Evolutionary conservation across 2,113 vertebrate genomes (phyloP), one percentile per base, ranked within the genome.

Genomic region (Mesitornis unicolor): DNA sequence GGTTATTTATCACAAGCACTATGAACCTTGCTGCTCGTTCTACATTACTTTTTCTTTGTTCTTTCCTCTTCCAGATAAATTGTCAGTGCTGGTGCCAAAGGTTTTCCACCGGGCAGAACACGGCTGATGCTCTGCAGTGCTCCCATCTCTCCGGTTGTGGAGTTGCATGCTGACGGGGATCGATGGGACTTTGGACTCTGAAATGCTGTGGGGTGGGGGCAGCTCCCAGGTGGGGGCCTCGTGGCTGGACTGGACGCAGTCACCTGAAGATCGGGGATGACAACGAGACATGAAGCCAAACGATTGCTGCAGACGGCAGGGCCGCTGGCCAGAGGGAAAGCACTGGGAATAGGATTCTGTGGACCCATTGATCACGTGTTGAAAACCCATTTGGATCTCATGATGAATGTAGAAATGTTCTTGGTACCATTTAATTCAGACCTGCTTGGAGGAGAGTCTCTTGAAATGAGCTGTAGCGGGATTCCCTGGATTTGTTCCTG

Each of bases 381-480:
- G 92, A 93, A 97, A 96, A 96, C 71, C 93, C 95, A 91, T 96
- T 95, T 97, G 95, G 95, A 97, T 97, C 82, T 96, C 91, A 82
- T 90, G 84, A 93, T 96, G 96, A 97, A 96, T 97, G 94, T 97
- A 96, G 93, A 95, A 93, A 84, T 94, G 77, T 97, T 93, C 91
- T 97, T 84, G 82, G 73, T 90, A 85, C 74, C 79, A 85, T 94
- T 92, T 96, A 92, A 90, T 94, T 96, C 89, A 89, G 90, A 95
- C 94, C 94, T 96, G 92, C 90, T 93, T 96, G 96, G 91, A 95
- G 81, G 91, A 90, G 81, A 89, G 65, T 91, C 90, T 95, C 75
- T 95, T 95, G 92, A 92, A 91, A 93, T 82, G 84, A 95, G 92
- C 89, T 96, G 79, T 94, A 93, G 95, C 87, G 19, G 87, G 82